phyloP scores from a whole-genome alignment of 92 coral and sea anemone species.

The Actinostola sp. region DNA sequence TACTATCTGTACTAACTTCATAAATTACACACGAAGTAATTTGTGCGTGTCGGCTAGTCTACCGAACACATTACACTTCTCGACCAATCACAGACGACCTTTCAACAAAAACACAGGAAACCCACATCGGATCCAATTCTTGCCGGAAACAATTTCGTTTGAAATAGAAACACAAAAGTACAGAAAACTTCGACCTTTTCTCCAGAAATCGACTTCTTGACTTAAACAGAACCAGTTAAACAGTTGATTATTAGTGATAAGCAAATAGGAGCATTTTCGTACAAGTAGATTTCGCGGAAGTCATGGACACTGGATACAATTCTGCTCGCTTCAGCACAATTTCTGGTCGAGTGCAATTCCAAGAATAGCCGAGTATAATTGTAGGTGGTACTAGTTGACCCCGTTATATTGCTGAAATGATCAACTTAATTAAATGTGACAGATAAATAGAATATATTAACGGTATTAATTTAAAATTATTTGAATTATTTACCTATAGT shows the following conservation, averaged over 20 bases:
- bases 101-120: constrained; percentile 10
- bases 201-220: background rate
- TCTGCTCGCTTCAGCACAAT: constrained; percentile 4
- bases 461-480: no score
- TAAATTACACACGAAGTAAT: background rate
- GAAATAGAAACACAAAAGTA: background rate
- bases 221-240: background rate
- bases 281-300: background rate
- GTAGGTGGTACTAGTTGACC: constrained; percentile 1
- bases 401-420: constrained; percentile 1
- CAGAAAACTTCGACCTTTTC: background rate
- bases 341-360: background rate
- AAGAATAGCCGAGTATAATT: background rate
- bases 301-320: background rate
- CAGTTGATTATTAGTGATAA: background rate
- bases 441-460: no score
- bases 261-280: background rate
- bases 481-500: no score
- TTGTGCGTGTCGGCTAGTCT: background rate
- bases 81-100: constrained; percentile 19
- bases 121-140: background rate
- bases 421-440: background rate
- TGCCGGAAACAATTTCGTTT: background rate
- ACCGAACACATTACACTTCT: background rate
- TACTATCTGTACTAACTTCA: background rate